Evolutionary conservation across 2,888 invertebrate genomes (phyloP), one percentile per base, ranked within the genome.

Genomic region (Trissolcus japonicus): DNA sequence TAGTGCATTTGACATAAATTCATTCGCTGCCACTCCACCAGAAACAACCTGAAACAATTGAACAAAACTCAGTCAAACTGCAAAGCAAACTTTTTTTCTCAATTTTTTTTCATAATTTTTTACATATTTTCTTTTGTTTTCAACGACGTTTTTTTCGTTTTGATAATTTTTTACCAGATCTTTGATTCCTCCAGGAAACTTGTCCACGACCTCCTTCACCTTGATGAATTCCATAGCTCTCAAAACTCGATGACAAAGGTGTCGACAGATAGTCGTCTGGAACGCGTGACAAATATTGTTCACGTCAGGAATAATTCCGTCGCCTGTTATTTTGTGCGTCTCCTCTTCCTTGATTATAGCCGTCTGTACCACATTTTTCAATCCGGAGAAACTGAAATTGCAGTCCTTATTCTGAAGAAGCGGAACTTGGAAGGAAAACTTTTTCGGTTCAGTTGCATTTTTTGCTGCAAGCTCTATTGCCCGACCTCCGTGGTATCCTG

Each of bases 11-110:
- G 93, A 93, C 61, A 99, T 93, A 84, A 93, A 95, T 88, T 94
- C 91, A 89, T 99, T 99, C 86, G 96, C 95, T n/a, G 98, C 98
- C 25, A 97, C 98, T 61, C 99, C 99, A 13, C 99, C 99, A 41
- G 98, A 97, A 2, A 98, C 92, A 16, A 97, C 95, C 94, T 94
- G 83, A 11, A 86, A 86, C 57, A 67, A 29, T 16, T 57, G 43
- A 2, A 16, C 9, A 40, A 60, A 60, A 50, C 2, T 48, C 14
- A 48, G 17, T 50, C 17, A 17, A 17, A 17, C 11, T 4, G 17
- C 2, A 50, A 3, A 17, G 19, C 50, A 50, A 50, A 50, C 4
- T 29, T 6, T 1, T 17, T 50, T 17, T 50, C 4, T 14, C 21
- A 21, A 21, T 21, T 48, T n/a, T n/a, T n/a, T n/a, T n/a, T n/a